Evolutionary conservation across 1,140 invertebrate species (phyloP), one percentile per base, ranked within the genome.

Genomic region (Pseudomyrmex flavicornis): DNA sequence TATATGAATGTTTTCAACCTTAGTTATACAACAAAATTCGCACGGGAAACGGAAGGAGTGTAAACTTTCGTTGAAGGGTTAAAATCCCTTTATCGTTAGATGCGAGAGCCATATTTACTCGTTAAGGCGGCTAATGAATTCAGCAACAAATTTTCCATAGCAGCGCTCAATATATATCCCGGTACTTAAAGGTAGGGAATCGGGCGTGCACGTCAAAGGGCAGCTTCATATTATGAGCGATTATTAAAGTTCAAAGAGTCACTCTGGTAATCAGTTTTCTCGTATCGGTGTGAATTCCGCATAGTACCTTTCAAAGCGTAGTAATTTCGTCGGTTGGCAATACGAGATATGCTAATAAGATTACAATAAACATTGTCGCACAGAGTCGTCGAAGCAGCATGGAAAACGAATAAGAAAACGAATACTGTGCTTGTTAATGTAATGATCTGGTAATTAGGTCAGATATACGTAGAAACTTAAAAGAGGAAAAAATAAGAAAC

Each of bases 201-300:
- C 65, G 35, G 35, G 13, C 48, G 10, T 26, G 10, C 50, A 79
- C 50, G n/a, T 79, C 76, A 79, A 79, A 79, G 76, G 54, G 15
- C 52, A 48, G 15, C 75, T 54, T 56, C 9, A 48, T 35, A 58
- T 59, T 79, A 56, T 58, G 65, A 26, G 35, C 15, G 52, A 79
- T 79, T 79, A 79, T 52, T 35, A 48, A 35, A 61, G 83, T 74
- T 87, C 56, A 70, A 59, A 70, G 56, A 54, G 70, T 50, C 80
- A 69, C 58, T 86, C 86, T 54, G 84, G 58, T 82, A 73, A 82
- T 82, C 66, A 46, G 52, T 59, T 70, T 70, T 54, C 26, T 35
- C 44, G 20, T 63, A 8, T 1, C 10, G n/a, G 12, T 44, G 46
- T 61, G 15, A 79, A 61, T 74, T 74, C 22, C 54, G 2, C 68